Evolutionary conservation across 1,140 invertebrate species (phyloP), one percentile per base, ranked within the genome.

Genomic region (Cotesia typhae): DNA sequence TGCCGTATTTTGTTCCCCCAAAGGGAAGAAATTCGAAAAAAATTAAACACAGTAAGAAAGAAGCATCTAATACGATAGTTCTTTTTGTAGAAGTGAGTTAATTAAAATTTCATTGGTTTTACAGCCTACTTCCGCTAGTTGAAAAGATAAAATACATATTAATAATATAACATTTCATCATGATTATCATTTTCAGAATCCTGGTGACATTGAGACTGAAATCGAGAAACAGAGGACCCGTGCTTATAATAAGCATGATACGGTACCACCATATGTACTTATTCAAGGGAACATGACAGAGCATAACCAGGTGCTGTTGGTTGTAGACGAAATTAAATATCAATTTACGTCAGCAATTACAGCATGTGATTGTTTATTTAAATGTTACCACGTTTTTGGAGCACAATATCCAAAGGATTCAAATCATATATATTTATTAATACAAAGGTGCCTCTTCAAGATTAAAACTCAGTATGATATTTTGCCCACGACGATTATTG

Each of bases 281-380:
- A 57, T 57, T 6, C 53, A 57, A n/a, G 12, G 53, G 2, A 20
- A 57, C 17, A 20, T 17, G 7, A 9, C 0, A 12, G 53, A 57
- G n/a, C 53, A 57, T n/a, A 57, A 57, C n/a, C 53, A 14, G n/a
- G 53, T 57, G 53, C n/a, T 57, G 5, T 57, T 57, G 17, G 53
- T 57, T 1, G n/a, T 57, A 12, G 12, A 57, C n/a, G n/a, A 14
- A 10, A 57, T 57, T 0, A 20, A 57, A 6, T 57, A 57, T n/a
- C 12, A 57, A 57, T 57, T 57, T 57, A 20, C n/a, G n/a, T 57
- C 53, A 57, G 53, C 14, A 4, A 57, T n/a, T 10, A 57, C 9
- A 6, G 53, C 17, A 57, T 14, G 9, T 4, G 53, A 57, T 57
- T 57, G 53, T n/a, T 57, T 57, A 57, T n/a, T 57, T n/a, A 6